Conservation (phyloP, 2,797 vertebrate genomes). For the Pangasius macronema region DNA sequence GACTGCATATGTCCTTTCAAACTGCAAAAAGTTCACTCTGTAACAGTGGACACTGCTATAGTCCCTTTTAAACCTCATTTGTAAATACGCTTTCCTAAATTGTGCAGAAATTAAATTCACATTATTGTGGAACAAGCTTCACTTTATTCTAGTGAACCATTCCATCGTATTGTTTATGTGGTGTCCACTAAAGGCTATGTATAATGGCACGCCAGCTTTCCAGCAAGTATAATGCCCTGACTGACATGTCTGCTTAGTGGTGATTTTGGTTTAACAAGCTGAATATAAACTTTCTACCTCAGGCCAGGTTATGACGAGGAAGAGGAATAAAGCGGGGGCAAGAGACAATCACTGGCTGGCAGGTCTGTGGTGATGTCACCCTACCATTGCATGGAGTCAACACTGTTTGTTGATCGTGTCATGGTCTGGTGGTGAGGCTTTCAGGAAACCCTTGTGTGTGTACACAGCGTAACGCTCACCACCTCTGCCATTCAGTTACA, state of each 20-base stretch:
- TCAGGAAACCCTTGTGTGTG: constrained; percentile 26
- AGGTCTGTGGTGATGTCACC: constrained; percentile 44
- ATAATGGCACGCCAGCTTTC: constrained; percentile 53
- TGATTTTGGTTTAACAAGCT: constrained; percentile 52
- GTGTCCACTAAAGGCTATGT: constrained; percentile 42
- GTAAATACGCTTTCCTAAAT: constrained; percentile 35
- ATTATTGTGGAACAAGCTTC: constrained; percentile 23
- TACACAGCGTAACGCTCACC: constrained; percentile 22
- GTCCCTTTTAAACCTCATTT: constrained; percentile 38
- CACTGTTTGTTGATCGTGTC: constrained; percentile 48
- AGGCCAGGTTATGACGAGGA: constrained; percentile 48
- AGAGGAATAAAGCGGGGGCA: constrained; percentile 25
- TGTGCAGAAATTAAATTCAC: constrained; percentile 41
- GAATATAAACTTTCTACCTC: constrained; percentile 51
- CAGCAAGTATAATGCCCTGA: constrained; percentile 41
- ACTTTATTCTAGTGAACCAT: constrained; percentile 40
- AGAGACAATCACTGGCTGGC: constrained; percentile 37
- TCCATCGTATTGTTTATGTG: constrained; percentile 53
- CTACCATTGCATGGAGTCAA: constrained; percentile 34
- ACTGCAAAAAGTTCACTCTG: constrained; percentile 1
- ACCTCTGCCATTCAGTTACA: constrained; percentile 30
- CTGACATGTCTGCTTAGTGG: constrained; percentile 42
- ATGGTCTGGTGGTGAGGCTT: constrained; percentile 31
- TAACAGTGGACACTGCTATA: background rate
- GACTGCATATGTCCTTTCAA: background rate